Base-by-base conservation (phyloP, 2,888 invertebrate genomes). In the Eupithecia vulgata region DNA sequence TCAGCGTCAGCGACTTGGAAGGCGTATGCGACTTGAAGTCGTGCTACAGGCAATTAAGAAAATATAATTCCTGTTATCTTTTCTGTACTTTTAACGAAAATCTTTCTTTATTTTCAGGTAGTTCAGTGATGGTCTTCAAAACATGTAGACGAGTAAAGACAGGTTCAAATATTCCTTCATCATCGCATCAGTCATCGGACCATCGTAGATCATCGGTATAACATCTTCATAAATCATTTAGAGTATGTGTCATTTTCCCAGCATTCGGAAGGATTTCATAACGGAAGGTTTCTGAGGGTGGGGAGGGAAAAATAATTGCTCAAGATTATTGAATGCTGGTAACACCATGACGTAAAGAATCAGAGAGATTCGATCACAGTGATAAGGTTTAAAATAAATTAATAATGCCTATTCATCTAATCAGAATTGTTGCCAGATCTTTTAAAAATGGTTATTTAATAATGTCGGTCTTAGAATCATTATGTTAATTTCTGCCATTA, bases 401-500 rank as follows among this genome's bases (percentile, higher is more conserved):
- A 52, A 57, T 12, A 57, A 25, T 62, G 57, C 45, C n/a, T n/a
- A n/a, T 37, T 64, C 10, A 17, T 15, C 66, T 70, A 42, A 67
- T 48, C 57, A 25, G 52, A 66, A 72, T 70, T 72, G 67, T 76
- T 76, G 72, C 62, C 74, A 76, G 67, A 13, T 37, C 65, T n/a
- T n/a, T n/a, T 5, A 40, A 40, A 42, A 62, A 57, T 12, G 5
- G 48, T 12, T 21, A 25, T 72, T 68, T 66, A n/a, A 52, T 62
- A 62, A 7, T 71, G 62, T 59, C 42, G 15, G 45, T 71, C 64
- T 40, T 72, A 52, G 15, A 62, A 35, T 34, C 34, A 21, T 52
- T n/a, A 57, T 74, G 77, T 70, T 80, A 70, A 72, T 80, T 75
- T 83, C 75, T 81, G 83, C 82, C 82, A 83, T 85, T 82, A 81